A percentile compares a stretch with the other conserved stretches of the same genome.
phyloP scores from a whole-genome alignment of 2,113 vertebrate species.

The Hemichromis elongatus region DNA sequence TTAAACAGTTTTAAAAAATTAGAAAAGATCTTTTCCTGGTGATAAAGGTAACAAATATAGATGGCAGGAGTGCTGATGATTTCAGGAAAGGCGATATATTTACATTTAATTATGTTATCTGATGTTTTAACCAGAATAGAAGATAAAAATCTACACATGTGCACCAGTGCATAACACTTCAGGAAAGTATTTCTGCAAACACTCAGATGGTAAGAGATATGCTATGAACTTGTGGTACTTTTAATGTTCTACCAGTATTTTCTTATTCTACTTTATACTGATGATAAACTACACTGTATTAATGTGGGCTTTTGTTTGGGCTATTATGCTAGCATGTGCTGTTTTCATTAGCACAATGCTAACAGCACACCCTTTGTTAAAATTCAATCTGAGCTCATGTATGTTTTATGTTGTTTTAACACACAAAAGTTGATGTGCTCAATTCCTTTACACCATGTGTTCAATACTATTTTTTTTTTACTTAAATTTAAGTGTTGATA shows the following conservation, averaged over 20 bases:
- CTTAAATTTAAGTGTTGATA: too few relatives aligned
- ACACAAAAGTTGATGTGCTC: not conserved
- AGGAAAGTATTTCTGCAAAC: not conserved
- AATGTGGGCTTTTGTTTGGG: not conserved
- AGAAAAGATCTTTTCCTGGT: not conserved
- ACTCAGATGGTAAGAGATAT: not conserved
- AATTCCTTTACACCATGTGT: not conserved
- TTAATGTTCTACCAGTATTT: too few relatives aligned
- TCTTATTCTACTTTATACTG: too few relatives aligned
- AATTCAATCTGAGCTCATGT: not conserved
- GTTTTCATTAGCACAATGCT: not conserved
- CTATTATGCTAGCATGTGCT: not conserved
- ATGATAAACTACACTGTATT: not conserved
- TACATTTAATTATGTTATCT: not conserved
- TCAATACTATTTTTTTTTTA: not conserved
- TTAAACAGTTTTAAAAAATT: not conserved
- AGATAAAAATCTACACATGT: not conserved
- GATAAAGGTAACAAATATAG: not conserved
- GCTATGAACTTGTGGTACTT: not conserved
- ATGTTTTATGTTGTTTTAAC: not conserved
- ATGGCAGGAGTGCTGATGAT: not conserved
- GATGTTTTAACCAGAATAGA: not conserved
- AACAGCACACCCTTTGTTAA: not conserved
- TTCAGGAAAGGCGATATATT: not conserved
- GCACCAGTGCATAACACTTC: not conserved